Evolutionary conservation across 2,113 vertebrate species (phyloP), one percentile per base, ranked within the genome.

Genomic region (Coracopsis vasa): DNA sequence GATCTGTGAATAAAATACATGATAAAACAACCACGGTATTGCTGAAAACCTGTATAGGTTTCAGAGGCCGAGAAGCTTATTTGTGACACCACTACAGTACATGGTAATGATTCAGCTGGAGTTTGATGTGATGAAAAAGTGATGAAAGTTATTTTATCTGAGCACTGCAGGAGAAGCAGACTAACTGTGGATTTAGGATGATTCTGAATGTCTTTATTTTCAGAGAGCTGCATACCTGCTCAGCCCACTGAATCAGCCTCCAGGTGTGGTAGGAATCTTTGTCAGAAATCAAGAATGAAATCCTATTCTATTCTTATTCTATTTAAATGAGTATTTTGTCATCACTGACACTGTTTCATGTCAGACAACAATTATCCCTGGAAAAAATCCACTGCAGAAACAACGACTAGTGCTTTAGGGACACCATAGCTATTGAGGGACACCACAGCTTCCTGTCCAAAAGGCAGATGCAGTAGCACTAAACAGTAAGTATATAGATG

Each of bases 101-200:
- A 35, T 62, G 61, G 66, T 35, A 78, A 77, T 81, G 80, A 92
- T 85, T 84, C 77, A 74, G 66, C 47, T 88, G 70, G 44, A 81
- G 80, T 48, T 42, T 72, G 84, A 85, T 21, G 62, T 87, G 82
- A 94, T 96, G 91, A 92, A 87, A 84, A 94, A 74, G 94, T 89
- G 93, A 86, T 84, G 94, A 95, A 94, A 96, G 77, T n/a, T 72
- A 14, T 84, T 88, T 81, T 90, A 92, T 69, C 77, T 75, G 44
- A 95, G 88, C 44, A 51, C 37, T 88, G 45, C 64, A 86, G 58
- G 60, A 93, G 39, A 77, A 74, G 64, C 80, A 94, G 48, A 69
- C 47, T 56, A 62, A 67, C 51, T 62, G 31, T 69, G 77, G 31
- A 61, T 89, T 93, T 94, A 61, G 70, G 41, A 23, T 92, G 69